Conservation (phyloP, 2,888 invertebrate species). For the Chorisops tibialis region DNA sequence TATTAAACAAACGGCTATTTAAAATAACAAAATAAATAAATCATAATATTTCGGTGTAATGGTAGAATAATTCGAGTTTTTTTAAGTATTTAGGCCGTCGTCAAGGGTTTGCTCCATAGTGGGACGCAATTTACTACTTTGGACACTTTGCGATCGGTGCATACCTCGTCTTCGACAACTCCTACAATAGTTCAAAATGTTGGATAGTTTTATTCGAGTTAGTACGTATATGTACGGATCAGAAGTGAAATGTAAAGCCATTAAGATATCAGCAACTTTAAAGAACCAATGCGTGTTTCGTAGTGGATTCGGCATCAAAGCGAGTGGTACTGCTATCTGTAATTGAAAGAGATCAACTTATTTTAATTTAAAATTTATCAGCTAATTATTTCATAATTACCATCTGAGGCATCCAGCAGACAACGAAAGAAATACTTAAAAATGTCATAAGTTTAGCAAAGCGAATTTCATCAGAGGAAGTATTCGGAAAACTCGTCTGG, state of each 20-base stretch:
- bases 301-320: slow-evolving; percentile 45
- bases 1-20: no score
- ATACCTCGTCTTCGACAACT: slow-evolving; percentile 44
- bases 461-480: slow-evolving; percentile 73
- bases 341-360: slow-evolving; percentile 26
- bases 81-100: slow-evolving; percentile 41
- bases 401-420: slow-evolving; percentile 88
- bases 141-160: slow-evolving; percentile 47
- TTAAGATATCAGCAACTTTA: slow-evolving; percentile 66
- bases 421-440: slow-evolving; percentile 75
- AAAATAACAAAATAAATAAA: no score
- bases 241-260: slow-evolving; percentile 77
- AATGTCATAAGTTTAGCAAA: slow-evolving; percentile 83
- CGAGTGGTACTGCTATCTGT: slow-evolving; percentile 65
- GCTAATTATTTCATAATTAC: slow-evolving; percentile 53
- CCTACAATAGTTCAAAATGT: slow-evolving; percentile 45
- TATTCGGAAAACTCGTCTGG: slow-evolving; percentile 25
- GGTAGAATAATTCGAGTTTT: slow-evolving; percentile 17
- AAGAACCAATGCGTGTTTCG: slow-evolving; percentile 48
- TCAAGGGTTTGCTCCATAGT: slow-evolving; percentile 47
- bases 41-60: slow-evolving; percentile 28
- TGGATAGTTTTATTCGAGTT: slow-evolving; percentile 57
- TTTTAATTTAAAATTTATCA: not conserved
- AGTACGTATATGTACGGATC: slow-evolving; percentile 82
- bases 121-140: slow-evolving; percentile 49